These are phyloP conservation scores for Pterostichus niger DNA, from an alignment of 2,888 invertebrate genomes.

Conservation along the genomic window DNA sequence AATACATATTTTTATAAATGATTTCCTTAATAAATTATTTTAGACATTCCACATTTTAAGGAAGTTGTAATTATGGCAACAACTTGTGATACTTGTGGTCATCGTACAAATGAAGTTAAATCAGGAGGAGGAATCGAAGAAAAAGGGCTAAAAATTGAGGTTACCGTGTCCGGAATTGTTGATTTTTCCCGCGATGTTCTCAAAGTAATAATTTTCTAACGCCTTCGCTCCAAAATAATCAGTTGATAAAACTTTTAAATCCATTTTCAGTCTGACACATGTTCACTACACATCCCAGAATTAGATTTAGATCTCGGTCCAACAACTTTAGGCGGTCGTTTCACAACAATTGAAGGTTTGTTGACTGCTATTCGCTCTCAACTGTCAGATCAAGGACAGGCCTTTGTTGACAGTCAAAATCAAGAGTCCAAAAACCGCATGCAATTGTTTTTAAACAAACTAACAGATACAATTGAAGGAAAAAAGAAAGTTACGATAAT, in stretches of 20 bases:
- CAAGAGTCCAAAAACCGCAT: slow-evolving; percentile 79
- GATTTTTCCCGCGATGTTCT: slow-evolving; percentile 96
- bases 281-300: slow-evolving; percentile 89
- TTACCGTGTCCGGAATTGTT: slow-evolving; percentile 83
- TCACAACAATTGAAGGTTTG: slow-evolving; percentile 97
- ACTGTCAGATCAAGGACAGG: slow-evolving; percentile 80
- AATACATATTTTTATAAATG: neutral
- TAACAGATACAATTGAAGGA: slow-evolving; percentile 84
- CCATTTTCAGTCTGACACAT: slow-evolving; percentile 86
- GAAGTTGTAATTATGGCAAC: slow-evolving; percentile 99
- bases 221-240: no score
- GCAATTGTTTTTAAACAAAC: slow-evolving; percentile 81
- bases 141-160: slow-evolving; percentile 87
- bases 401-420: slow-evolving; percentile 87
- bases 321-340: slow-evolving; percentile 92
- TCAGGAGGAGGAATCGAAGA: slow-evolving; percentile 94
- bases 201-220: slow-evolving; percentile 82
- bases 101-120: slow-evolving; percentile 97
- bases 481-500: slow-evolving; percentile 85
- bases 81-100: slow-evolving; percentile 93
- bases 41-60: slow-evolving; percentile 97
- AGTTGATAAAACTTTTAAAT: slow-evolving; percentile 25
- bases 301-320: slow-evolving; percentile 92
- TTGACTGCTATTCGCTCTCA: slow-evolving; percentile 89
- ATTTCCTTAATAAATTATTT: neutral